phyloP scores from a whole-genome alignment of 2,888 invertebrate genomes.

The Teleiodes luculella region DNA sequence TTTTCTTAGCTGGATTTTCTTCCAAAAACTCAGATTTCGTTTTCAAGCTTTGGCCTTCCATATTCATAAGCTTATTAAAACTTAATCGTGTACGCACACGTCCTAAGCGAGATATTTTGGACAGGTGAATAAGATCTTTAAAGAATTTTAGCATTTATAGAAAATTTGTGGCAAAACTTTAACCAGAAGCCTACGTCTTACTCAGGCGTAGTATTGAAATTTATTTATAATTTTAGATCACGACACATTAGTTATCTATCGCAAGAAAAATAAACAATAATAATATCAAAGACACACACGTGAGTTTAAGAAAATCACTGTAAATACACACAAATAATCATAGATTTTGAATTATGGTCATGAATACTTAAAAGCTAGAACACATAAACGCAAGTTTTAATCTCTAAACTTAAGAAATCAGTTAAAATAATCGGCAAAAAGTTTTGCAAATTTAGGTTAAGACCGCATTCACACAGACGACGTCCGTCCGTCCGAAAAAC shows the following conservation, averaged over 20 bases:
- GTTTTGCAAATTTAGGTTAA: background rate
- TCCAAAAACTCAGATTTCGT: conserved; percentile 36
- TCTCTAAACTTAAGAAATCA: background rate
- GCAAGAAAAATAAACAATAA: background rate
- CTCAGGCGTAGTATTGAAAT: no score
- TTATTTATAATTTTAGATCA: no score
- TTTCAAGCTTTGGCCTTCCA: conserved; percentile 43
- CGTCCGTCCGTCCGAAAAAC: background rate
- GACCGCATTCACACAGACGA: background rate
- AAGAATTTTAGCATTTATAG: conserved; percentile 10
- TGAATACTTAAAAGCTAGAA: background rate
- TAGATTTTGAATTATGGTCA: background rate
- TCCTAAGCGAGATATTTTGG: background rate
- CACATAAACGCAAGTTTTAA: background rate
- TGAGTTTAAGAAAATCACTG: background rate
- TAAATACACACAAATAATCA: background rate
- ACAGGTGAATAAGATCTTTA: background rate
- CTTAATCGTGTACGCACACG: background rate
- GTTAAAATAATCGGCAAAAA: background rate
- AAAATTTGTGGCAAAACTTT: no score
- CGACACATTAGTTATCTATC: no score
- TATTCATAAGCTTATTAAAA: conserved; percentile 26
- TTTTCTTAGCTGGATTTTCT: conserved; percentile 53
- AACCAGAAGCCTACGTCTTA: no score
- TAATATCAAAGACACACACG: background rate